A percentile compares a stretch with the other conserved stretches of the same genome.
phyloP scores from a whole-genome alignment of 2,888 invertebrate species.

The Aproaerema taeniolella region DNA sequence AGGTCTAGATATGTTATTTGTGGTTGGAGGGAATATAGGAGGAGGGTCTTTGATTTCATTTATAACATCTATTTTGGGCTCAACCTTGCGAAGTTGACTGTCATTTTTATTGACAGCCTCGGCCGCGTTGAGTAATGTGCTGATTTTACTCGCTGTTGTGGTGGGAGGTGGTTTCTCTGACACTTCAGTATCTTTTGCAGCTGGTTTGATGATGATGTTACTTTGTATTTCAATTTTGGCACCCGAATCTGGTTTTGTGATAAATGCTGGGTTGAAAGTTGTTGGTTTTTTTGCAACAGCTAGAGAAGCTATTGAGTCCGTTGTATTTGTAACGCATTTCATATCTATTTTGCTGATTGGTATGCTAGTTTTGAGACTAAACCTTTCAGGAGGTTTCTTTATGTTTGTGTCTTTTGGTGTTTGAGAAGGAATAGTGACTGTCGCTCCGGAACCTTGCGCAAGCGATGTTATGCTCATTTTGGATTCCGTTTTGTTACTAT shows the following conservation, averaged over 20 bases:
- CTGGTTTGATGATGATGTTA: conserved; percentile 59
- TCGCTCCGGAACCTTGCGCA: conserved; percentile 50
- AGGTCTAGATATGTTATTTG: conserved; percentile 14
- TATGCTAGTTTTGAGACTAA: conserved; percentile 68
- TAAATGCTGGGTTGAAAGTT: conserved; percentile 38
- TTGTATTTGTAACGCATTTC: conserved; percentile 51
- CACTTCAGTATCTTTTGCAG: conserved; percentile 40
- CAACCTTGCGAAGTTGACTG: conserved; percentile 42
- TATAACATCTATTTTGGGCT: conserved; percentile 35
- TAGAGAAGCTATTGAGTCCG: conserved; percentile 37
- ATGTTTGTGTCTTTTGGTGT: conserved; percentile 26
- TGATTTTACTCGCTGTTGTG: conserved; percentile 37
- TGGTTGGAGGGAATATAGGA: conserved; percentile 21
- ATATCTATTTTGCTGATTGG: conserved; percentile 70
- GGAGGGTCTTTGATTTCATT: conserved; percentile 34
- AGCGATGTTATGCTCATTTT: conserved; percentile 54
- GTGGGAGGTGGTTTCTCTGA: conserved; percentile 22
- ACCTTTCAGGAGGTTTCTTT: conserved; percentile 55
- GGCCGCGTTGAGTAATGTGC: conserved; percentile 52
- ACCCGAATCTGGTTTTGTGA: conserved; percentile 27
- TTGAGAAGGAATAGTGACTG: conserved; percentile 39
- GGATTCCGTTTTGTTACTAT: too few relatives aligned
- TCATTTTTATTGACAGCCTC: conserved; percentile 57
- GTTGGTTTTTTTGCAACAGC: conserved; percentile 25
- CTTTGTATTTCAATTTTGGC: conserved; percentile 62